Base-by-base conservation (phyloP, 2,113 vertebrate genomes). In the Silurus glanis region DNA sequence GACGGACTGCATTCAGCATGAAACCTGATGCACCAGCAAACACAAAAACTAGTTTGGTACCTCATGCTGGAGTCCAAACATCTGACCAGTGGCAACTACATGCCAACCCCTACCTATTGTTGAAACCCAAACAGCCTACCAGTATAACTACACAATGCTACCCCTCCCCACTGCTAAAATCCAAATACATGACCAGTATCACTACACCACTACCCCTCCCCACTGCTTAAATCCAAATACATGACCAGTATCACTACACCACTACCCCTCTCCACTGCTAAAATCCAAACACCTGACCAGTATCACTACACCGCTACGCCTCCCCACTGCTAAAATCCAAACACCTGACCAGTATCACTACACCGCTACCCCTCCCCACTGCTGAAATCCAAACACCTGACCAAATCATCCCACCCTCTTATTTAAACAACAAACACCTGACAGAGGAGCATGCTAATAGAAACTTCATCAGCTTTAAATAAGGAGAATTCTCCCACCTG, bases 401-500 rank as follows among this genome's bases (percentile, higher is more conserved):
- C 5, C 61, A 1, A 25, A 71, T 6, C 13, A 86, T 67, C 9
- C 19, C 0, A 72, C 69, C 28, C 4, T 72, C 21, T 64, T 23
- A n/a, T 10, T 49, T 17, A 74, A 49, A 74, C 9, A 37, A 17
- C 19, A 74, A 74, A 74, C 71, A 49, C 17, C 45, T 17, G 12
- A 49, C 45, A 28, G 47, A 5, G 1, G 14, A 25, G 47, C 75
- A 80, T 59, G 28, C 76, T 45, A 45, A 56, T 28, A 17, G 5
- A 79, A 79, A 28, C 5, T 9, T 5, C 37, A 79, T 79, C n/a
- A 58, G 25, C 14, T 2, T 79, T 79, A 6, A 14, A n/a, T 23
- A 1, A 13, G 49, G 23, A n/a, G 28, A n/a, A 59, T 80, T 21
- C 21, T 61, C 9, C 87, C 85, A 98, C 97, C 97, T 96, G 96